Percentiles rank a stretch among this genome's conserved stretches.
These are phyloP conservation scores for Crematogaster levior DNA, from an alignment of 2,888 invertebrate genomes.

Conservation along the genomic window DNA sequence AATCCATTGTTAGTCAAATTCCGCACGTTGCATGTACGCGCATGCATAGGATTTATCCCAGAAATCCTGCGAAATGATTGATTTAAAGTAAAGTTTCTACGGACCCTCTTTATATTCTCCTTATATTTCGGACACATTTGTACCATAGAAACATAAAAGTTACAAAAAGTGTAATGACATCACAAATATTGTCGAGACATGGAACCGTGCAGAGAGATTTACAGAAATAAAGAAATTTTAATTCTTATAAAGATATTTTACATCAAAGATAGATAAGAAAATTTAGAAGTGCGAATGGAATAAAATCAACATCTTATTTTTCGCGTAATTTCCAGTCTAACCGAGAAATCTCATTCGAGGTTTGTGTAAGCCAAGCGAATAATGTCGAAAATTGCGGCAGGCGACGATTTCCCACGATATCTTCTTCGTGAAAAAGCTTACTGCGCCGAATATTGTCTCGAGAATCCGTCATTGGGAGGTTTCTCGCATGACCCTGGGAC, in stretches of 20 bases:
- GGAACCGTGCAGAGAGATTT: neutral
- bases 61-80: slow-evolving; percentile 14
- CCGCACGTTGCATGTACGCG: neutral
- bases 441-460: neutral
- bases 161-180: neutral
- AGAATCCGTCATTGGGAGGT: neutral
- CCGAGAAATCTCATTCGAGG: neutral
- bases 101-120: neutral
- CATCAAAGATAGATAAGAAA: neutral
- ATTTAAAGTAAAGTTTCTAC: slow-evolving; percentile 23
- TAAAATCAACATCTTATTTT: neutral
- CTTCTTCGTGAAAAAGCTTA: slow-evolving; percentile 6
- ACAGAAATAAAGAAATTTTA: neutral
- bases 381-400: slow-evolving; percentile 13
- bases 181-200: neutral
- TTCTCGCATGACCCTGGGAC: neutral
- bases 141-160: neutral
- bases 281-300: neutral
- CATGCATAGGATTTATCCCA: neutral
- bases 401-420: neutral
- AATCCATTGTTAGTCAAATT: slow-evolving; percentile 43
- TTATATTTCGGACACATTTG: neutral
- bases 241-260: neutral
- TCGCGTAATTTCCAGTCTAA: slow-evolving; percentile 5
- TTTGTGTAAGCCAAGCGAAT: neutral